Evolutionary conservation across 2,888 invertebrate species (phyloP).

Genomic region (Hirtodrosophila confusa): DNA sequence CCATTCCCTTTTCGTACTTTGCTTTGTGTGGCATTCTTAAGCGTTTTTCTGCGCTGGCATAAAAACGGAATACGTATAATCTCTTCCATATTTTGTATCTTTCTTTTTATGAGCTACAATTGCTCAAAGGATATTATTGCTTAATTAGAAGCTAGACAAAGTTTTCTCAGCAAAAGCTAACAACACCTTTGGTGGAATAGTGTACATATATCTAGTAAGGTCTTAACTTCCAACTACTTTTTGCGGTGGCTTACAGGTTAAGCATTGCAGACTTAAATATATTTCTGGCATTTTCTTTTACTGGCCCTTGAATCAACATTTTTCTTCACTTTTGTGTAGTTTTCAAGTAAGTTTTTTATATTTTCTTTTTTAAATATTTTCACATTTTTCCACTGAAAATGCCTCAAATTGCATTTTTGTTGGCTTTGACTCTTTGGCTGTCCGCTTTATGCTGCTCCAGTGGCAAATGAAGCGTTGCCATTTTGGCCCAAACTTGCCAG

Average conservation of each 20-base stretch:
- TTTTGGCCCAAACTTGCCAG: slow-evolving; percentile 48
- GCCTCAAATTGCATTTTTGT: slow-evolving; percentile 55
- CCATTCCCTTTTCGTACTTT: too few species aligned
- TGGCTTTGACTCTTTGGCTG: slow-evolving; percentile 28
- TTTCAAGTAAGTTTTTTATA: slow-evolving; percentile 13
- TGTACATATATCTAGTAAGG: too few species aligned
- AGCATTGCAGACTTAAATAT: slow-evolving; percentile 8
- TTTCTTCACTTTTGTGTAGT: slow-evolving; percentile 35
- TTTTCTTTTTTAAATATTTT: slow-evolving; percentile 12
- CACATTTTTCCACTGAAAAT: slow-evolving; percentile 29
- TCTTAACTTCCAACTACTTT: not conserved
- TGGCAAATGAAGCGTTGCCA: slow-evolving; percentile 57
- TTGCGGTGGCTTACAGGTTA: slow-evolving; percentile 7
- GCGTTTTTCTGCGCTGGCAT: too few species aligned
- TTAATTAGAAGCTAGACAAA: too few species aligned
- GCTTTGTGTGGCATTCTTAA: too few species aligned
- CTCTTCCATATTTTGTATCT: too few species aligned
- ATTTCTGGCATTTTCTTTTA: slow-evolving; percentile 13
- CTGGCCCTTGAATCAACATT: slow-evolving; percentile 21
- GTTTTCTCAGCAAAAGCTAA: too few species aligned
- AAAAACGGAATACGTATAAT: too few species aligned
- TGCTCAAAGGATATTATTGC: too few species aligned
- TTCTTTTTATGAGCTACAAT: too few species aligned
- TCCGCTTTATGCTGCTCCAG: slow-evolving; percentile 37
- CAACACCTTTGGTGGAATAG: too few species aligned